Conservation (phyloP, 2,888 invertebrate genomes). For the Opisthograptis luteolata region DNA sequence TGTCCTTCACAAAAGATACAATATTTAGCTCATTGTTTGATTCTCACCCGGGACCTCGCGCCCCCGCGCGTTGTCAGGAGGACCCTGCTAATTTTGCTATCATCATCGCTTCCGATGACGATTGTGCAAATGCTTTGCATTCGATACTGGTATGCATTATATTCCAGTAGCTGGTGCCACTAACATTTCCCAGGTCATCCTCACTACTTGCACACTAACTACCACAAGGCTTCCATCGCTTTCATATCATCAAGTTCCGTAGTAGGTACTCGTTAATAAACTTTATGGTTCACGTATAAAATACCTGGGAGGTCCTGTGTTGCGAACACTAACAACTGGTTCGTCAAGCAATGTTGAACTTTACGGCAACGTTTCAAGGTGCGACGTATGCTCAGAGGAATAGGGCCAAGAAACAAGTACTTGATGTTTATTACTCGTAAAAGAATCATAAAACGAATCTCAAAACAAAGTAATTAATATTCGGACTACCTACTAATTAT, state of each 20-base stretch:
- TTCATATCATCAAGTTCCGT: conserved; percentile 18
- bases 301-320: conserved; percentile 27
- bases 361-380: conserved; percentile 14
- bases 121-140: no score
- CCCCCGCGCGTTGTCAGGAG: no score
- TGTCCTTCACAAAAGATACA: no score
- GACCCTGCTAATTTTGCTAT: no score
- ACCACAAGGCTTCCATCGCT: conserved; percentile 5
- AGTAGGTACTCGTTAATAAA: conserved; percentile 8
- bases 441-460: conserved; percentile 20
- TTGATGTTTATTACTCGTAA: conserved; percentile 22
- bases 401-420: neutral
- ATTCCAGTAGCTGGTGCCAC: no score
- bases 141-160: no score
- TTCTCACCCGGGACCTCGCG: no score
- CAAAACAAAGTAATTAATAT: conserved; percentile 2
- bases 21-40: no score
- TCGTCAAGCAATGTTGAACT: conserved; percentile 2
- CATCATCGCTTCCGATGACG: no score
- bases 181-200: no score
- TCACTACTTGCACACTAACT: no score
- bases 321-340: neutral
- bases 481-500: conserved; percentile 23
- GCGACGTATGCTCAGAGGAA: neutral
- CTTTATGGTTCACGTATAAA: conserved; percentile 9